Conservation (phyloP, 2,797 vertebrate species). For the Amblyopsis hoosieri region DNA sequence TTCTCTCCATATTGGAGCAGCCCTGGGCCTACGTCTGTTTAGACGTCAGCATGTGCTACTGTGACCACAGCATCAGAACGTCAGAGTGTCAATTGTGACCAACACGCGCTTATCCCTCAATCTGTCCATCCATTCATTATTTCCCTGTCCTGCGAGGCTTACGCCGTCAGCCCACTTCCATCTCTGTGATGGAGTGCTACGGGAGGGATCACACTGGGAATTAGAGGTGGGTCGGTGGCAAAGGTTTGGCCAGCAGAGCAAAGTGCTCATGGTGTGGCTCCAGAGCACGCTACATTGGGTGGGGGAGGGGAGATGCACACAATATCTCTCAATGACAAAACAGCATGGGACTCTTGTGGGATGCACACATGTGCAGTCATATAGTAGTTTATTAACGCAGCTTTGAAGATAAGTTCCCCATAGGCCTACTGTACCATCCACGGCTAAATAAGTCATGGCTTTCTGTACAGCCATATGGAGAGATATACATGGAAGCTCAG, state of each 20-base stretch:
- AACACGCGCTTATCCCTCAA: background rate
- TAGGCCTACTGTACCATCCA: background rate
- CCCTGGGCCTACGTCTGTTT: constrained; percentile 16
- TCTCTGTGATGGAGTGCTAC: constrained; percentile 34
- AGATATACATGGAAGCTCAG: constrained; percentile 1
- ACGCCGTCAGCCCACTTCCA: constrained; percentile 35
- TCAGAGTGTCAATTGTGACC: background rate
- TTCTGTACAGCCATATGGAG: background rate
- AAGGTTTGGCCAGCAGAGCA: constrained; percentile 24
- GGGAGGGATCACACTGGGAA: constrained; percentile 30
- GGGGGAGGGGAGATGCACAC: constrained; percentile 6
- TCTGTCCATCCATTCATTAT: constrained; percentile 40
- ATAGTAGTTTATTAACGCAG: background rate
- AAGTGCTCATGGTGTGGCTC: constrained; percentile 32
- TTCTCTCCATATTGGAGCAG: too few species aligned
- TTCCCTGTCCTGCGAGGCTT: constrained; percentile 43
- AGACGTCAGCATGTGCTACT: constrained; percentile 37
- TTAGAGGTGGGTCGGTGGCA: constrained; percentile 21
- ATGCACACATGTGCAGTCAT: background rate
- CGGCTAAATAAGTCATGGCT: background rate
- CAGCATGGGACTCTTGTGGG: background rate
- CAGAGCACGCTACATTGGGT: background rate
- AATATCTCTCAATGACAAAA: background rate
- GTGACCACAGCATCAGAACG: background rate
- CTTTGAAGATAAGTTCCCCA: background rate